phyloP scores from a whole-genome alignment of 1,140 invertebrate genomes.

The Hylaeus anthracinus region DNA sequence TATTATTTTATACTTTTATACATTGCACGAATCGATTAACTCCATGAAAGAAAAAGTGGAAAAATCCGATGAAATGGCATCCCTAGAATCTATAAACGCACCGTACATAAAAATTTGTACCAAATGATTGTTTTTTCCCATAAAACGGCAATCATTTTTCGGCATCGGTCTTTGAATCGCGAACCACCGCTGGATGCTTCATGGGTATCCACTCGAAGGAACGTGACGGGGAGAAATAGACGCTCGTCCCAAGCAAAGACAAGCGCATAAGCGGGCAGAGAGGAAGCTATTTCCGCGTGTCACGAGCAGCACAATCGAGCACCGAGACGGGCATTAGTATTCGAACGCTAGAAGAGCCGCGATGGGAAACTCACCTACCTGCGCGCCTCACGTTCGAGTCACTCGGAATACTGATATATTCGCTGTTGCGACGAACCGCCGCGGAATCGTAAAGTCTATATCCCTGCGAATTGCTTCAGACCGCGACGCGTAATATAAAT shows the following conservation, averaged over 20 bases:
- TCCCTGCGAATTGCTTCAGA: constrained; percentile 25
- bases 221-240: constrained; percentile 37
- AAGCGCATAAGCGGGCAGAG: constrained; percentile 12
- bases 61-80: too few species aligned
- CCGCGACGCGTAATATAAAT: constrained; percentile 32
- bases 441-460: constrained; percentile 46
- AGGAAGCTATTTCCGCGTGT: constrained; percentile 54
- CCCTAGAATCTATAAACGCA: too few species aligned
- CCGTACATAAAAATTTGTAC: too few species aligned
- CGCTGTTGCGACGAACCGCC: constrained; percentile 41
- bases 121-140: too few species aligned
- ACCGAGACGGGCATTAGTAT: constrained; percentile 57
- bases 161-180: too few species aligned
- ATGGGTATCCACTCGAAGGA: not conserved
- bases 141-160: too few species aligned
- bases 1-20: too few species aligned
- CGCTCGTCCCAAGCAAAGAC: constrained; percentile 12
- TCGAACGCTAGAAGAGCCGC: constrained; percentile 49
- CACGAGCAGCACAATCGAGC: constrained; percentile 55
- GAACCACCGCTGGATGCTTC: too few species aligned
- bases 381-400: constrained; percentile 48
- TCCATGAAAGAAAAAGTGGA: too few species aligned
- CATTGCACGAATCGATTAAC: too few species aligned
- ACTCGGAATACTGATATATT: constrained; percentile 53
- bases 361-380: constrained; percentile 57